Conservation (phyloP, 2,888 invertebrate species). For the Chelonus formosanus region DNA sequence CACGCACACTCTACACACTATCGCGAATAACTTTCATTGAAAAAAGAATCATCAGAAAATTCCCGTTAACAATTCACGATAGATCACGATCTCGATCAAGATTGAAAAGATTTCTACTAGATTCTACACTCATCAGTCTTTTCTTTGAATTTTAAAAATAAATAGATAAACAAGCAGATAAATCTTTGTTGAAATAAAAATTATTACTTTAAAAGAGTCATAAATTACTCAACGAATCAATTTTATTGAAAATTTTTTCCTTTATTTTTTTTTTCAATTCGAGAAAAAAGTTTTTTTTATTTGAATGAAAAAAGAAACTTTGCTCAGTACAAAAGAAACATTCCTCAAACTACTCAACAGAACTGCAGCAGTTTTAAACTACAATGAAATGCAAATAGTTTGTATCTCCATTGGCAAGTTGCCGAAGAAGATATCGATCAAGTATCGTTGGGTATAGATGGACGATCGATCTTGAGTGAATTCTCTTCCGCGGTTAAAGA, state of each 20-base stretch:
- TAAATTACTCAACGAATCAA: background rate
- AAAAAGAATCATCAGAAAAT: slow-evolving; percentile 6
- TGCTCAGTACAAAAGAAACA: background rate
- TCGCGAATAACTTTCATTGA: background rate
- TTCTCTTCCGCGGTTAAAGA: slow-evolving; percentile 26
- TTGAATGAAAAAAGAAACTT: no score
- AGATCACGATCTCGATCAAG: slow-evolving; percentile 26
- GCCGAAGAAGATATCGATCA: slow-evolving; percentile 31
- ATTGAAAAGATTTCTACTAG: slow-evolving; percentile 20
- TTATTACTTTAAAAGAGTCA: no score
- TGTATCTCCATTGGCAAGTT: slow-evolving; percentile 28
- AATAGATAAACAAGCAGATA: no score
- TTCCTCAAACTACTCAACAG: no score
- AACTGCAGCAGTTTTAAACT: no score
- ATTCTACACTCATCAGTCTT: slow-evolving; percentile 12
- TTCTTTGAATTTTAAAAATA: background rate
- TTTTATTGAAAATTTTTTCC: background rate
- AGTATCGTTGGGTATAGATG: slow-evolving; percentile 22
- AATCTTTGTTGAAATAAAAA: no score
- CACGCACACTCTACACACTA: background rate
- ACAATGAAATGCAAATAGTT: slow-evolving; percentile 30
- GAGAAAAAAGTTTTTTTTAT: no score
- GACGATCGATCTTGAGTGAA: slow-evolving; percentile 24
- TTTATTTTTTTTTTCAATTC: background rate
- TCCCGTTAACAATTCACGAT: slow-evolving; percentile 23